These are phyloP conservation scores for Triplophysa dalaica DNA, from an alignment of 2,113 vertebrate genomes.

Conservation along the genomic window DNA sequence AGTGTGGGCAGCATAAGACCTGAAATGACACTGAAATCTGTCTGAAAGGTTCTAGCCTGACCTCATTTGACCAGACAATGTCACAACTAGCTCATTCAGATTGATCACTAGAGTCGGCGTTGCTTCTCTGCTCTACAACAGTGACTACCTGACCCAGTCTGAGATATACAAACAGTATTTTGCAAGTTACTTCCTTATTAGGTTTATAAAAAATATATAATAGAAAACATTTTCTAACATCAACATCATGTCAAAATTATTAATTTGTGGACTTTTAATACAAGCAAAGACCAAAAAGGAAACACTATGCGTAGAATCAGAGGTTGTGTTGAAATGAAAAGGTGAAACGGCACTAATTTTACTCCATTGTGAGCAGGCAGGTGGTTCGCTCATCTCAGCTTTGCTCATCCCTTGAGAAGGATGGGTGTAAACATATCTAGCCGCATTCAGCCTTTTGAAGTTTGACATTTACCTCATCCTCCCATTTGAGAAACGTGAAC, in stretches of 20 bases:
- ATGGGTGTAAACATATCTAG: conserved; percentile 44
- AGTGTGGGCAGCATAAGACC: not conserved
- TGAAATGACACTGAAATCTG: not conserved
- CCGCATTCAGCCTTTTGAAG: conserved; percentile 43
- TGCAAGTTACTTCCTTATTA: no score
- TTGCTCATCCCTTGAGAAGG: conserved; percentile 18
- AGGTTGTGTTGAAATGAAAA: conserved; percentile 21
- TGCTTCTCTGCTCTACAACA: not conserved
- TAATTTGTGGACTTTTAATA: not conserved
- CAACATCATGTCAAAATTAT: not conserved
- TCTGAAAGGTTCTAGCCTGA: not conserved
- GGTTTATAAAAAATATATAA: not conserved
- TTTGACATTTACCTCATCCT: conserved; percentile 40
- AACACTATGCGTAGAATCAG: not conserved
- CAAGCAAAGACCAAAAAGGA: not conserved
- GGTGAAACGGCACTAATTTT: conserved; percentile 19
- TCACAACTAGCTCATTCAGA: not conserved
- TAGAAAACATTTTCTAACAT: not conserved
- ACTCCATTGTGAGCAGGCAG: conserved; percentile 22
- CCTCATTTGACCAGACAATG: not conserved
- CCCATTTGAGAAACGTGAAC: conserved; percentile 38
- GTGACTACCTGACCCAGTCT: not conserved
- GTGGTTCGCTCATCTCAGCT: conserved; percentile 40
- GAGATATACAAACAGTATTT: not conserved
- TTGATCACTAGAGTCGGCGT: not conserved